Evolutionary conservation across 1,140 invertebrate genomes (phyloP).

Genomic region (Reticulitermes speratus): DNA sequence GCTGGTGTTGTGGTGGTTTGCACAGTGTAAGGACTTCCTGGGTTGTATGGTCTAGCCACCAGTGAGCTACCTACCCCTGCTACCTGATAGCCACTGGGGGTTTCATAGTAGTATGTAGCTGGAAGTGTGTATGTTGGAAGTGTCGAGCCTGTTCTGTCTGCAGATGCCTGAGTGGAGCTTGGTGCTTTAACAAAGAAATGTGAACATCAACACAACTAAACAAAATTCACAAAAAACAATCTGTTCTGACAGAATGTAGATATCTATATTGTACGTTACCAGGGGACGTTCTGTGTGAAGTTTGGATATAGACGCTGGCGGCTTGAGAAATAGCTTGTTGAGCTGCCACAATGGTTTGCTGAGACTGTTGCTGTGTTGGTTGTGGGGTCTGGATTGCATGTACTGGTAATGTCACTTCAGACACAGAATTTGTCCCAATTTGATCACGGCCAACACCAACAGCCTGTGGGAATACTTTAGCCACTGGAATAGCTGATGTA

Average conservation of each 20-base stretch:
- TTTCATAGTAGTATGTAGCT: slow-evolving; percentile 29
- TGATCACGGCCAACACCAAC: slow-evolving; percentile 2
- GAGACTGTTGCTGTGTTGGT: not conserved
- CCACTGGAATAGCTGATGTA: slow-evolving; percentile 20
- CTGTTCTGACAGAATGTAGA: not conserved
- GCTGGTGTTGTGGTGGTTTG: slow-evolving; percentile 9
- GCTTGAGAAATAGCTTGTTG: slow-evolving; percentile 19
- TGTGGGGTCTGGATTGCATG: slow-evolving; percentile 7
- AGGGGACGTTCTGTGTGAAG: slow-evolving; percentile 27
- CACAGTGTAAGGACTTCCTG: not conserved
- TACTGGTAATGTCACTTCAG: slow-evolving; percentile 26
- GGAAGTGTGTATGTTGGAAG: slow-evolving; percentile 26
- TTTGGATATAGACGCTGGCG: slow-evolving; percentile 28
- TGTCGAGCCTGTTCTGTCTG: not conserved
- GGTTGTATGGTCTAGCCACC: not conserved
- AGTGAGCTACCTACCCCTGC: not conserved
- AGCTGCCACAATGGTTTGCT: slow-evolving; percentile 18
- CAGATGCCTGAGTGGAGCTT: not conserved
- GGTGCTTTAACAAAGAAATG: slow-evolving; percentile 15
- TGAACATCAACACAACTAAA: not conserved
- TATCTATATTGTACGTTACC: not conserved
- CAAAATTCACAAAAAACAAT: not conserved
- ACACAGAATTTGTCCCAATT: slow-evolving; percentile 10
- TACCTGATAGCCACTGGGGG: slow-evolving; percentile 27
- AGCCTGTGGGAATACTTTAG: slow-evolving; percentile 23